Conservation (phyloP, 2,113 vertebrate species). For the Theristicus caerulescens region DNA sequence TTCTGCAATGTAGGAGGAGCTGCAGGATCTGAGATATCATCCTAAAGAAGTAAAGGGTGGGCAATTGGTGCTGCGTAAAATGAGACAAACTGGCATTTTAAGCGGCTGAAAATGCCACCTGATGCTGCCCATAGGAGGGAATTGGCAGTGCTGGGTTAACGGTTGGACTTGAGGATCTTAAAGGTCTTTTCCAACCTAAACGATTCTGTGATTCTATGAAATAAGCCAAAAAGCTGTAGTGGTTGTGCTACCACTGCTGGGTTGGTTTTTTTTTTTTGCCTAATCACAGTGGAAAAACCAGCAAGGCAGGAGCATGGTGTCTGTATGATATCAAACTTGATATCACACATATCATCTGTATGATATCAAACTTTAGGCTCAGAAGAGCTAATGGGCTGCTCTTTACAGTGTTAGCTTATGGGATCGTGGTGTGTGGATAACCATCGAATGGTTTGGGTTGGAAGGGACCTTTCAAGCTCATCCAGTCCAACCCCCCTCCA, state of each 20-base stretch:
- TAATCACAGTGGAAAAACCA: not conserved
- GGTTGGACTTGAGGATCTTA: no score
- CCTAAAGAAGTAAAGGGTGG: not conserved
- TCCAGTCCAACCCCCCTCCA: not conserved
- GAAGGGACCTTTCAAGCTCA: not conserved
- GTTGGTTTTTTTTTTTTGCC: not conserved
- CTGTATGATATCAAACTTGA: not conserved
- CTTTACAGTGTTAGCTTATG: not conserved
- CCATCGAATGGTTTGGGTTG: not conserved
- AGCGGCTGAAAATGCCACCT: not conserved
- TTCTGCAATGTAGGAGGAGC: not conserved
- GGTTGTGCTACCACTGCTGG: not conserved
- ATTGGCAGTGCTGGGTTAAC: no score
- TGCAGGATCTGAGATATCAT: fast-evolving
- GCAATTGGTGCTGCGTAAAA: not conserved
- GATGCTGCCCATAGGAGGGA: fast-evolving
- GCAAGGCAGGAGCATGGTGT: not conserved
- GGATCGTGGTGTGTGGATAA: no score
- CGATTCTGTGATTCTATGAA: no score
- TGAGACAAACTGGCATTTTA: not conserved
- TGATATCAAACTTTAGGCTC: not conserved
- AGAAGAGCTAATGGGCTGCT: no score
- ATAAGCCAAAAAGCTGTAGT: not conserved
- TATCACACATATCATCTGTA: not conserved
- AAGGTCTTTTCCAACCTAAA: no score